A percentile compares a stretch with the other conserved stretches of the same genome.
phyloP scores from a whole-genome alignment of 2,113 vertebrate species.

The Speoplatyrhinus poulsoni region DNA sequence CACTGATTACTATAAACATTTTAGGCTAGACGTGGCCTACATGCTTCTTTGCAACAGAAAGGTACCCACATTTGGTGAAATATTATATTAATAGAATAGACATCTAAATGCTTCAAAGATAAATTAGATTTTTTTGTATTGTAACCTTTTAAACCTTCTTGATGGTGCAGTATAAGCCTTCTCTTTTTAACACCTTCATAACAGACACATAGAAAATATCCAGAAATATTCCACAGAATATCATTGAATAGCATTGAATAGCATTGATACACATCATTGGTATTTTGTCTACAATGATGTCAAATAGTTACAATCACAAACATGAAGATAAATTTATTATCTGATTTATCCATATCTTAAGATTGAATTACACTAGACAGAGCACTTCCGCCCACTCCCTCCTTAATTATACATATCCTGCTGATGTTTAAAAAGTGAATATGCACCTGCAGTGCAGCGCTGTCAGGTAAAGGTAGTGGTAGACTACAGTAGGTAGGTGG shows the following conservation, averaged over 20 bases:
- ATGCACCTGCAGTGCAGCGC: too few relatives aligned
- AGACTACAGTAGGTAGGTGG: constrained; percentile 4
- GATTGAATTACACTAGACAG: too few relatives aligned
- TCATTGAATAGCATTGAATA: too few relatives aligned
- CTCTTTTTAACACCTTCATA: constrained; percentile 5
- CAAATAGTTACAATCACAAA: constrained; percentile 20
- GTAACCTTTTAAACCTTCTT: constrained; percentile 1
- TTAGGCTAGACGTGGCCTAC: not conserved
- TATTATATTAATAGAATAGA: not conserved
- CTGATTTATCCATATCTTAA: too few relatives aligned
- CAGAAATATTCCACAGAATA: not conserved
- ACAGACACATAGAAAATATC: constrained; percentile 10
- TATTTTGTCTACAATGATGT: not conserved
- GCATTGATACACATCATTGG: not conserved
- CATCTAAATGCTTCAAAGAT: not conserved
- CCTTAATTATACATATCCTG: too few relatives aligned
- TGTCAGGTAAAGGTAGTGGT: not conserved
- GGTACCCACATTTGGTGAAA: not conserved
- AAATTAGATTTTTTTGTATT: not conserved
- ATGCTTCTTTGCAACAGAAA: not conserved
- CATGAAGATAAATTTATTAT: too few relatives aligned
- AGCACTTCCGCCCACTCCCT: too few relatives aligned
- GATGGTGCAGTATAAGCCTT: not conserved
- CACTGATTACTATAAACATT: not conserved
- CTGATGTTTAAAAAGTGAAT: too few relatives aligned